A percentile compares a stretch with the other conserved stretches of the same genome.
Conservation (phyloP, 2,113 vertebrate species). For the Heteronetta atricapilla region DNA sequence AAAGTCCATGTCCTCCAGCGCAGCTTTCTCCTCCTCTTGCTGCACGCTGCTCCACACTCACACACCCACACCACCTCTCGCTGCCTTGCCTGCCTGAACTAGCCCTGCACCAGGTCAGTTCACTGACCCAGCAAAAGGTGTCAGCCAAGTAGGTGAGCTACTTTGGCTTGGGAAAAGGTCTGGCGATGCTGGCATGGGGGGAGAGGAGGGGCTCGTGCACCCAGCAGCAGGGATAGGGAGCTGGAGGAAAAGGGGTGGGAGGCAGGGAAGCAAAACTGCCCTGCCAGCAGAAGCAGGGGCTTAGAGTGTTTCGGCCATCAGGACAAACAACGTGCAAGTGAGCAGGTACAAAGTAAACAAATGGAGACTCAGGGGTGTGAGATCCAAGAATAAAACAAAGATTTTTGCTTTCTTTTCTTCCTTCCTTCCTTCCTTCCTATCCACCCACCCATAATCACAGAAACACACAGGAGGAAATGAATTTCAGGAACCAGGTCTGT, state of each 20-base stretch:
- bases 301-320: not conserved
- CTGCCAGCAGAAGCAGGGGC: not conserved
- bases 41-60: rapidly evolving
- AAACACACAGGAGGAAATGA: conserved; percentile 24
- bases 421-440: conserved; percentile 1
- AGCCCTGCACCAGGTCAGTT: not conserved
- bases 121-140: not conserved
- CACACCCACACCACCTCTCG: not conserved
- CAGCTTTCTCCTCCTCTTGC: not conserved
- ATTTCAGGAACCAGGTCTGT: conserved; percentile 34
- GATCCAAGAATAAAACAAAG: conserved; percentile 11
- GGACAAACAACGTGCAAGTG: not conserved
- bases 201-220: not conserved
- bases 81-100: not conserved
- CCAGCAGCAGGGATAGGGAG: not conserved
- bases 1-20: not conserved
- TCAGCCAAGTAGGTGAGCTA: not conserved
- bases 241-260: not conserved
- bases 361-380: not conserved
- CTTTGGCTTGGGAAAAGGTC: not conserved
- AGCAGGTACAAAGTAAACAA: conserved; percentile 21
- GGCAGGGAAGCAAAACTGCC: not conserved
- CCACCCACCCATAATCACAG: not conserved
- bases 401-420: conserved; percentile 50
- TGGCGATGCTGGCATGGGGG: not conserved